Base-by-base conservation (phyloP, 2,888 invertebrate species). In the Schizaphis graminum region DNA sequence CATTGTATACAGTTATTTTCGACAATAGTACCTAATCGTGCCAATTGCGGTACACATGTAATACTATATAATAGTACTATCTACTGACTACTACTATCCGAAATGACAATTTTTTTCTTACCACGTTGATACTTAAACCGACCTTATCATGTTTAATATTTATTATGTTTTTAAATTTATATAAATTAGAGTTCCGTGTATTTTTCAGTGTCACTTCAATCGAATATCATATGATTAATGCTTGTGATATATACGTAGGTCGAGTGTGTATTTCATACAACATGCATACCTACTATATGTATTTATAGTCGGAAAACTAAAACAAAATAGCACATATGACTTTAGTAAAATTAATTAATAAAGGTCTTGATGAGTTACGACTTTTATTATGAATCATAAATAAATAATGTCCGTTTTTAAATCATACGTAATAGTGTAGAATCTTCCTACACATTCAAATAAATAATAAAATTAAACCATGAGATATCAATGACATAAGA, bases 131-230 rank as follows among this genome's bases (percentile, higher is more conserved):
- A 8, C 35, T 77, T 7, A 16, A 77, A n/a, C n/a, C 16, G 5
- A 7, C 16, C 67, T 35, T 67, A n/a, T 67, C 67, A n/a, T 35
- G 67, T 67, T 67, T 67, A 61, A 61, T 61, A 67, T 67, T 67
- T 67, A 89, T 35, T 89, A 24, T 47, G 10, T 89, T 90, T 90
- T 90, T 61, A 67, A n/a, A 16, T 86, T 86, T 28, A 13, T 47
- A 86, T 44, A 16, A 35, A 28, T 13, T 47, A 67, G 26, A 61
- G n/a, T 67, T n/a, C 47, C 21, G n/a, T 4, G 44, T 28, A n/a
- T 89, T 35, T 89, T 28, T 44, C 26, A 49, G 44, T 44, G 57
- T 57, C n/a, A 41, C 44, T 57, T 89, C 21, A 41, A n/a, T n/a
- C 24, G 8, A 89, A 44, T 61, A 89, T 61, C 44, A 57, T 56